Conservation (phyloP, 1,140 invertebrate species). For the Leptopilina clavipes region DNA sequence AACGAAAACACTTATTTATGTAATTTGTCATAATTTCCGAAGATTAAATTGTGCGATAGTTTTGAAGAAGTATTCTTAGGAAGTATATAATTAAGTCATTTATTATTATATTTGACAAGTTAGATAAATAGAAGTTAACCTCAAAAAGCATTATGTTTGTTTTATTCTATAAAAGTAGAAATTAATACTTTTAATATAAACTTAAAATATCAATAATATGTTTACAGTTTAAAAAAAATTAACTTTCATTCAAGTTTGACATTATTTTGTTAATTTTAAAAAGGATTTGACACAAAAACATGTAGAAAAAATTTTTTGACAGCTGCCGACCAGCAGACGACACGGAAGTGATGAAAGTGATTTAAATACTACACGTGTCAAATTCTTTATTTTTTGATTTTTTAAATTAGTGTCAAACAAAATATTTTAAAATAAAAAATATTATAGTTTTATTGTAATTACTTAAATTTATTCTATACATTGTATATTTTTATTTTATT, state of each 20-base stretch:
- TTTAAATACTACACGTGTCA: not conserved
- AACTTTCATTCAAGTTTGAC: not conserved
- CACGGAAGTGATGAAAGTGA: not conserved
- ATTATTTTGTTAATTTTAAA: not conserved
- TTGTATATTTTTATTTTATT: no score
- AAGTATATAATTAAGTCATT: not conserved
- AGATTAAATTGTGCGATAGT: not conserved
- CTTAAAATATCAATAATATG: not conserved
- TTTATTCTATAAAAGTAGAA: not conserved
- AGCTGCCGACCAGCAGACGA: not conserved
- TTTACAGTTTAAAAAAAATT: not conserved
- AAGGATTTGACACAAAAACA: not conserved
- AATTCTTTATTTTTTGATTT: not conserved
- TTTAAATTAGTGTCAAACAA: not conserved
- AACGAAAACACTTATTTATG: not conserved
- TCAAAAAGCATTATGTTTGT: not conserved
- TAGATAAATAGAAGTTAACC: not conserved
- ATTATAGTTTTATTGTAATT: no score
- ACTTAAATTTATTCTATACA: no score
- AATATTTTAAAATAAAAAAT: not conserved
- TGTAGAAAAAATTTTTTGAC: slow-evolving; percentile 6
- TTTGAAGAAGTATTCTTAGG: not conserved
- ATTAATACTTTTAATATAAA: not conserved
- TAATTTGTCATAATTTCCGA: not conserved
- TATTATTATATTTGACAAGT: not conserved